These are phyloP conservation scores for Zaprionus inermis DNA, from an alignment of 1,140 invertebrate species.

Conservation along the genomic window DNA sequence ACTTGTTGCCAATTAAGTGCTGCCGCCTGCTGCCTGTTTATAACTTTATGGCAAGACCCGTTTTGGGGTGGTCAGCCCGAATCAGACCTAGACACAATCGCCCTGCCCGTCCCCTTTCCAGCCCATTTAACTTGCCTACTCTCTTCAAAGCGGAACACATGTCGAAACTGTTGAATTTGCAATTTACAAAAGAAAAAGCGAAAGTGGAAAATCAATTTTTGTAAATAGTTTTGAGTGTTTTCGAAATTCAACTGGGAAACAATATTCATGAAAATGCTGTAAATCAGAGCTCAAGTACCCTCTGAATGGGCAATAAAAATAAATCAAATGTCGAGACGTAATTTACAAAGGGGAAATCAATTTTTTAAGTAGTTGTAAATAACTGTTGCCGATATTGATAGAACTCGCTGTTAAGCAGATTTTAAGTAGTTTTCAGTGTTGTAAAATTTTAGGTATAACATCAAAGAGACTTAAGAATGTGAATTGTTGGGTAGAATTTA, in stretches of 20 bases:
- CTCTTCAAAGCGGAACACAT: not conserved
- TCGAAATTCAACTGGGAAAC: not conserved
- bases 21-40: not conserved
- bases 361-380: not conserved
- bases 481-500: too few relatives aligned
- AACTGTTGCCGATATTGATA: not conserved
- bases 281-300: slow-evolving; percentile 2
- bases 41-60: slow-evolving; percentile 4
- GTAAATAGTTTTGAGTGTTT: not conserved
- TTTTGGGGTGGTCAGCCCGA: not conserved
- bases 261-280: too few relatives aligned
- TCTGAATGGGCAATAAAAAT: not conserved
- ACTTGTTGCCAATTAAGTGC: slow-evolving; percentile 57
- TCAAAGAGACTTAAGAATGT: not conserved
- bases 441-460: not conserved
- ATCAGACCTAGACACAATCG: not conserved
- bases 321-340: not conserved
- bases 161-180: not conserved
- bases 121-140: not conserved
- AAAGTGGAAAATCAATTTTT: not conserved
- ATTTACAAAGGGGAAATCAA: not conserved
- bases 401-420: not conserved
- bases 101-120: not conserved
- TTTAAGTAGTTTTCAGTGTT: not conserved
- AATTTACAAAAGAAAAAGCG: not conserved